Evolutionary conservation across 2,113 vertebrate species (phyloP), one percentile per base, ranked within the genome.

Genomic region (Psophia crepitans): DNA sequence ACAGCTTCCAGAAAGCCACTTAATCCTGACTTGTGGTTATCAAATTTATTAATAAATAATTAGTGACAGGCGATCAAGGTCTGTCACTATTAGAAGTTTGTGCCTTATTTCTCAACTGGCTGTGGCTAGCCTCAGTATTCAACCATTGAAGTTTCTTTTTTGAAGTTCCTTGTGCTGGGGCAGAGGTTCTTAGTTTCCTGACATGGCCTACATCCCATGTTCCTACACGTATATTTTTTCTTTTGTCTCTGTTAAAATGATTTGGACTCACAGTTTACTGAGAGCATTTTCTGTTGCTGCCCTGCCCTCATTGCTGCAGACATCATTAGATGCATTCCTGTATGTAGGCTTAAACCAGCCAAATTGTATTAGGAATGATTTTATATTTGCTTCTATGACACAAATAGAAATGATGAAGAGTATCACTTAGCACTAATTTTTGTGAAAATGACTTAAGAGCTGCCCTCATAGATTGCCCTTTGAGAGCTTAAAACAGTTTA

Each of bases 341-440:
- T 44, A 51, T 43, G 27, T 37, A 49, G 48, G 28, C 37, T 93
- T 82, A 92, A 88, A 86, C 8, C 8, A 57, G 24, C 11, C 54
- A 94, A 90, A 93, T 84, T 90, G 13, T 74, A 64, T 94, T 94
- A 94, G 64, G 54, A 88, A 74, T 77, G 46, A 93, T 86, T 94
- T 86, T 74, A 4, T 84, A 68, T 90, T 93, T 92, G 35, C 76
- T 81, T 71, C 76, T 86, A 71, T 64, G 74, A 66, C 41, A 90
- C 35, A 81, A 79, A 39, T 74, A 76, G 65, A 90, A 92, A 65
- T 46, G 1, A 79, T 65, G 33, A 85, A 66, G 70, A 60, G 58
- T 56, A 80, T 78, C 51, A 48, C 39, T 79, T 91, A 32, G 22
- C 61, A 63, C 39, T 76, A 71, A 73, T 80, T 89, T 89, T 88